Conservation (phyloP, 2,797 vertebrate genomes). For the Zalophus californianus region DNA sequence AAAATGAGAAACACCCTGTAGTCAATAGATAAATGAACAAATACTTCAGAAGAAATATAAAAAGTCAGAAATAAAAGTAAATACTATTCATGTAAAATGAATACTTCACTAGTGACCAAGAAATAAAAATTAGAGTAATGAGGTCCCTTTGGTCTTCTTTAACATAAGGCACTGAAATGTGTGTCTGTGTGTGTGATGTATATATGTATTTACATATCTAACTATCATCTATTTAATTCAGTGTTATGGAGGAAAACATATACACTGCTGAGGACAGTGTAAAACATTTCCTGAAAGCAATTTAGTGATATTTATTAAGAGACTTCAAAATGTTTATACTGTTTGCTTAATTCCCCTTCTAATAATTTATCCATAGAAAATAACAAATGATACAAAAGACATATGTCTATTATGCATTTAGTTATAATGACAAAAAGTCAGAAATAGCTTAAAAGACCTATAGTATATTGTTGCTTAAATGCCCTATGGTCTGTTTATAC, state of each 20-base stretch:
- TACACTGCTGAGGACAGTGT: not conserved
- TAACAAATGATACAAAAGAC: not conserved
- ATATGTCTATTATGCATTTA: not conserved
- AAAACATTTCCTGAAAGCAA: not conserved
- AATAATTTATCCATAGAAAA: slow-evolving; percentile 10
- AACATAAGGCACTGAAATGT: not conserved
- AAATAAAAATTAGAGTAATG: not conserved
- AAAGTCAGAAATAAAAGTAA: not conserved
- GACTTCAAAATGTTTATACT: not conserved
- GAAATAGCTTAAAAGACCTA: slow-evolving; percentile 7
- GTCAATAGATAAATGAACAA: slow-evolving; percentile 26
- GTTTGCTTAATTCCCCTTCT: not conserved
- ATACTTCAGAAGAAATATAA: not conserved
- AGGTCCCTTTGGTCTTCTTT: not conserved
- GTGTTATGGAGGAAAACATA: not conserved
- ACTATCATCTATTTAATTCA: not conserved
- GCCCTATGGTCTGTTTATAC: not conserved
- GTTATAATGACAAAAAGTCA: slow-evolving; percentile 7
- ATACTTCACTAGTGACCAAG: not conserved
- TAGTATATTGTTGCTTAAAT: not conserved
- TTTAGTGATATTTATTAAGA: not conserved
- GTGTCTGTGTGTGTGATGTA: not conserved
- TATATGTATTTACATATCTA: not conserved
- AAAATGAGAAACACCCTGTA: not conserved
- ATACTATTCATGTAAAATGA: slow-evolving; percentile 38